Base-by-base conservation (phyloP, 92 coral and sea anemone species). In the Palythoa grandis region DNA sequence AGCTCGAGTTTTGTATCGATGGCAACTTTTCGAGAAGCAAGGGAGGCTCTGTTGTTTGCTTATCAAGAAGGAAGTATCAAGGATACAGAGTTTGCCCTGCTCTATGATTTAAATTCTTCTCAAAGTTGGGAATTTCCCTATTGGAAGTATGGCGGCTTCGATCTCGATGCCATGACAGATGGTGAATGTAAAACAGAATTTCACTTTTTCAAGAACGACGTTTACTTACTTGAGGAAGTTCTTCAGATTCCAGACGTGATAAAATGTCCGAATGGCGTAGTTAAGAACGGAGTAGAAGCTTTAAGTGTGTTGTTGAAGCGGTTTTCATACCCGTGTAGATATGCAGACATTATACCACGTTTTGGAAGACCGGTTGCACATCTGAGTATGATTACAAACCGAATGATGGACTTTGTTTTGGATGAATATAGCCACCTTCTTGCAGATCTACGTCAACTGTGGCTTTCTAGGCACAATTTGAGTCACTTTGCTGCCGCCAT, bases 171-270 rank as follows among this genome's bases (percentile, higher is more conserved):
- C n/a, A n/a, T n/a, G n/a, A n/a, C n/a, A n/a, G n/a, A n/a, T n/a
- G n/a, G n/a, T n/a, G n/a, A n/a, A n/a, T n/a, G n/a, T n/a, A n/a
- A n/a, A n/a, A n/a, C n/a, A n/a, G n/a, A n/a, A n/a, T n/a, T n/a
- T n/a, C n/a, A n/a, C n/a, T n/a, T n/a, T n/a, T n/a, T n/a, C n/a
- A 91, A 88, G 86, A 85, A 78, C 82, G 89, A 87, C 77, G 73
- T 91, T 66, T 87, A 90, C 68, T 54, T 74, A 54, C 90, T 82
- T 56, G 74, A 82, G 70, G 90, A 86, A 78, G 87, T 69, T 35
- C 78, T 90, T 17, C 89, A 82, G 80, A 65, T 87, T 47, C 92
- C 92, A 74, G 85, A 90, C 24, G 84, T 61, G 17, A 57, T 89
- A 67, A 86, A 47, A 38, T 89, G 89, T 38, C 70, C 40, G 35